Percentiles rank a stretch among this genome's conserved stretches.
phyloP scores from a whole-genome alignment of 2,888 invertebrate genomes.

The Lochmaea crataegi region DNA sequence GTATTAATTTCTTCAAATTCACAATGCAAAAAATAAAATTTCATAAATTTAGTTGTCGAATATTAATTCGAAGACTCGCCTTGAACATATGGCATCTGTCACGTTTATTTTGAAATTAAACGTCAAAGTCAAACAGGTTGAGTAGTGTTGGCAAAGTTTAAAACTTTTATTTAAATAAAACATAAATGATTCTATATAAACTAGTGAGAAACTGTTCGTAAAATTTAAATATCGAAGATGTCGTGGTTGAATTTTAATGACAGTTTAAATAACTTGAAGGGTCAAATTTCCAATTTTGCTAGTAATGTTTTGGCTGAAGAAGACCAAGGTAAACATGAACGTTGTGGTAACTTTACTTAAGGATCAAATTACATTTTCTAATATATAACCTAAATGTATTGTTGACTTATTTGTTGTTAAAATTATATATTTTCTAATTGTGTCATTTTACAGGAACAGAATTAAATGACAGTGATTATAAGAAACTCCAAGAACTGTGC shows the following conservation, averaged over 20 bases:
- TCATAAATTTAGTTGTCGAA: neutral
- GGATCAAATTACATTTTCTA: conserved; percentile 22
- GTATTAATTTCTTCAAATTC: neutral
- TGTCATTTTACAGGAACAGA: conserved; percentile 50
- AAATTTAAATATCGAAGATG: conserved; percentile 63
- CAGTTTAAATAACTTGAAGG: conserved; percentile 79
- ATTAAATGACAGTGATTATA: conserved; percentile 61
- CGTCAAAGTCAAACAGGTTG: conserved; percentile 31
- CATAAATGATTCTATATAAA: conserved; percentile 8
- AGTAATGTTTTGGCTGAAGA: conserved; percentile 89
- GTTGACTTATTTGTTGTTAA: conserved; percentile 12
- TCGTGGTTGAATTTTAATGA: conserved; percentile 77
- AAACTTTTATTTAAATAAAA: conserved; percentile 17
- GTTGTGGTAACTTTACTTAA: conserved; percentile 40
- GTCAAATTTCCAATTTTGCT: conserved; percentile 89
- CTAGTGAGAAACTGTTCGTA: conserved; percentile 8
- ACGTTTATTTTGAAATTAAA: conserved; percentile 13
- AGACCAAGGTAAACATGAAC: conserved; percentile 66
- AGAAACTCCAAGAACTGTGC: conserved; percentile 70
- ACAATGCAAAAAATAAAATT: too few species aligned
- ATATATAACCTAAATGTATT: conserved; percentile 19
- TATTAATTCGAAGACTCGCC: neutral
- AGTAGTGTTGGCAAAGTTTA: conserved; percentile 34
- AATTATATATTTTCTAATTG: conserved; percentile 24
- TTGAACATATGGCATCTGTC: conserved; percentile 3